Conservation (phyloP, 2,113 vertebrate species). For the Morone chrysops region DNA sequence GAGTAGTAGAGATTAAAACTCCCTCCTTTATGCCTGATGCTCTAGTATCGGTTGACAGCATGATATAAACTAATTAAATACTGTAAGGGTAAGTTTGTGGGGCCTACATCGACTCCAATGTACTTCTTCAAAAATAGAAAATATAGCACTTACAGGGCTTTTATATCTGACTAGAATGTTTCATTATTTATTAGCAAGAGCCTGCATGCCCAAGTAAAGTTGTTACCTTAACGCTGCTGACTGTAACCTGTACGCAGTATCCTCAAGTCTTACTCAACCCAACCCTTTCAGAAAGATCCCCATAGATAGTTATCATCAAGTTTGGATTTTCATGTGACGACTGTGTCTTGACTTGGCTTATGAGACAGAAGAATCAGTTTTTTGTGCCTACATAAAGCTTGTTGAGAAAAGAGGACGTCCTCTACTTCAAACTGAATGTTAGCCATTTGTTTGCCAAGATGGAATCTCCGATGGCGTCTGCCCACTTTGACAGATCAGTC, state of each 20-base stretch:
- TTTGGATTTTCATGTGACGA: background rate
- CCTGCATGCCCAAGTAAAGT: constrained; percentile 65
- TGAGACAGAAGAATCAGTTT: constrained; percentile 34
- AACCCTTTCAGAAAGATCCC: constrained; percentile 23
- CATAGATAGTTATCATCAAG: constrained; percentile 1
- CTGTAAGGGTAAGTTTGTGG: background rate
- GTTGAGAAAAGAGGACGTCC: constrained; percentile 36
- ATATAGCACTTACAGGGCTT: constrained; percentile 69
- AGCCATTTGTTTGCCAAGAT: constrained; percentile 42
- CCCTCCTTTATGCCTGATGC: constrained; percentile 16
- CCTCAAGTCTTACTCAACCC: constrained; percentile 26
- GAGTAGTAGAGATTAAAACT: background rate
- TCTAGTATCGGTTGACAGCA: constrained; percentile 30
- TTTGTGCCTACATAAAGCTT: constrained; percentile 44
- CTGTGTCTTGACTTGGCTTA: constrained; percentile 29
- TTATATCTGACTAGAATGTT: constrained; percentile 61
- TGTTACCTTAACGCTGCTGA: constrained; percentile 51
- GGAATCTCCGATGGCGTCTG: constrained; percentile 57
- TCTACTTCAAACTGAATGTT: constrained; percentile 61
- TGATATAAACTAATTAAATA: constrained; percentile 35
- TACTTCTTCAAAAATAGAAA: constrained; percentile 22
- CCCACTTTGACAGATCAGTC: constrained; percentile 57
- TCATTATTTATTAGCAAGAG: constrained; percentile 70
- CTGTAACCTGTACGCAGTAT: constrained; percentile 47
- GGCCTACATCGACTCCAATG: constrained; percentile 2